Evolutionary conservation across 1,140 invertebrate species (phyloP).

Genomic region (Zophobas morio): DNA sequence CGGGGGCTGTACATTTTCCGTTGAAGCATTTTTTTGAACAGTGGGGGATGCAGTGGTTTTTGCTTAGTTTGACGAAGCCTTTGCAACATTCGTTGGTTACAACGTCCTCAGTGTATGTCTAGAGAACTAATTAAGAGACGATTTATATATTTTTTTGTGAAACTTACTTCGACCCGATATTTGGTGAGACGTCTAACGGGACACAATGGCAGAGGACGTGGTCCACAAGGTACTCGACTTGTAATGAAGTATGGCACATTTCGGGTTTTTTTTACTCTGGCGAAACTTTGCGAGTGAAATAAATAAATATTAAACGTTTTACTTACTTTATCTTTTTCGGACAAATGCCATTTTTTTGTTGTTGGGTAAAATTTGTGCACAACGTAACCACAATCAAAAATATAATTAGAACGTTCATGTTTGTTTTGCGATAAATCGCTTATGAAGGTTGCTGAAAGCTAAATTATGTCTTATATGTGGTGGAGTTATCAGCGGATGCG

Average conservation of each 20-base stretch:
- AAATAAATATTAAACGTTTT: neutral
- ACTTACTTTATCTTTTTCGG: neutral
- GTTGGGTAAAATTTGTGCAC: neutral
- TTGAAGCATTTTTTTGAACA: constrained; percentile 70
- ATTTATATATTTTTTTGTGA: neutral
- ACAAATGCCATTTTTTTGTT: neutral
- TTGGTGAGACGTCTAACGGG: neutral
- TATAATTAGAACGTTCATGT: neutral
- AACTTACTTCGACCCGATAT: neutral
- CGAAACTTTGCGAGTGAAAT: no score
- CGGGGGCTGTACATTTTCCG: neutral
- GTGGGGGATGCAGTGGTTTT: constrained; percentile 67
- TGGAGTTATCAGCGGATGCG: neutral
- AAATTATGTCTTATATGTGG: neutral
- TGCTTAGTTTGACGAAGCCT: neutral
- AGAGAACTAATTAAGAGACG: neutral
- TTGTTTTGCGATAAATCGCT: neutral
- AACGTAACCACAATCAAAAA: neutral
- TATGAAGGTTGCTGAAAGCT: neutral
- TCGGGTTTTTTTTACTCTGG: no score
- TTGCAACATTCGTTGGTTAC: neutral
- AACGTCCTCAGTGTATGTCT: neutral
- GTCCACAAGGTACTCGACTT: neutral
- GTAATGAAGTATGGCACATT: neutral
- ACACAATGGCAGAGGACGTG: neutral